Percentiles rank a stretch among this genome's conserved stretches.
These are phyloP conservation scores for Mylabris sibirica DNA, from an alignment of 2,888 invertebrate genomes.

Conservation along the genomic window DNA sequence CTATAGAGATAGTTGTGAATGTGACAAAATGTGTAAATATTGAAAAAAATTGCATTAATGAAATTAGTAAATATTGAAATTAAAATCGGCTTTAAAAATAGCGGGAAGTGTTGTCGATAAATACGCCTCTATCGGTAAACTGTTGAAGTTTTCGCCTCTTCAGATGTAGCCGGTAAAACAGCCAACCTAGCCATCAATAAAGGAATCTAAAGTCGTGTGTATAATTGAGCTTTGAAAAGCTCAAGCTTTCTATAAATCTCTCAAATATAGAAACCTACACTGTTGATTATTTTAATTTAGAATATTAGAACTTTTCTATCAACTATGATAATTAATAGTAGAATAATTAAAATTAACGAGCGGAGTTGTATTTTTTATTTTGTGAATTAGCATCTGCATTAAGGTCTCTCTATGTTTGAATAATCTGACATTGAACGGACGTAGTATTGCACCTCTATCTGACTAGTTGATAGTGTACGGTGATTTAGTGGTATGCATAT, in stretches of 20 bases:
- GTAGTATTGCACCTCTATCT: conserved; percentile 55
- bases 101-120: conserved; percentile 38
- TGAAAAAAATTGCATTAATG: background rate
- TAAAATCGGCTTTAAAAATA: conserved; percentile 17
- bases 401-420: conserved; percentile 43
- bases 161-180: conserved; percentile 54
- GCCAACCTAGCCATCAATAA: conserved; percentile 38
- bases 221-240: conserved; percentile 3
- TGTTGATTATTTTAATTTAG: background rate
- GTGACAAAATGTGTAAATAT: background rate
- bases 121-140: conserved; percentile 55
- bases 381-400: conserved; percentile 40
- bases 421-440: conserved; percentile 52
- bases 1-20: background rate
- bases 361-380: background rate
- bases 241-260: conserved; percentile 1
- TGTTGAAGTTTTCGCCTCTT: conserved; percentile 52
- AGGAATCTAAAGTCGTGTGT: background rate
- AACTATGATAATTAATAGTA: background rate
- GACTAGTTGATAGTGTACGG: conserved; percentile 58
- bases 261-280: background rate
- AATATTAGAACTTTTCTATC: no score
- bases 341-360: background rate
- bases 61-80: background rate
- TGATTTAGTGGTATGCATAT: conserved; percentile 61